A percentile compares a stretch with the other conserved stretches of the same genome.
phyloP scores from a whole-genome alignment of 2,797 vertebrate species.

The Spinus pinus region DNA sequence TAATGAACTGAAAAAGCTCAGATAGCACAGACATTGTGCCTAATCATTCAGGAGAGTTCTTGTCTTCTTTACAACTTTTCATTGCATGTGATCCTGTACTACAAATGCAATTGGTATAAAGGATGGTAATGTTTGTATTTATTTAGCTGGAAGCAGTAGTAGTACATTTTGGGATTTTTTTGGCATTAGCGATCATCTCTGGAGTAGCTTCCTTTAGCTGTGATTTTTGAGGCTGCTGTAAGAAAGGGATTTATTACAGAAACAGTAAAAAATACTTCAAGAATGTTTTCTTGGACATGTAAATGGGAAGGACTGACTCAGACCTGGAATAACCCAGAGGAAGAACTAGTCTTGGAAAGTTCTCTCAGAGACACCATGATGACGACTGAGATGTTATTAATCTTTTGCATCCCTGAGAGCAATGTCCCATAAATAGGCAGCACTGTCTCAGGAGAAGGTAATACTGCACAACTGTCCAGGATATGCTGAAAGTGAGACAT shows the following conservation, averaged over 20 bases:
- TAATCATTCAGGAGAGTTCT: constrained; percentile 18
- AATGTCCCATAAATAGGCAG: background rate
- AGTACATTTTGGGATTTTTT: background rate
- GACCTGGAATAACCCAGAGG: background rate
- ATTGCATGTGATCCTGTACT: background rate
- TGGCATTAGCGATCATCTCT: background rate
- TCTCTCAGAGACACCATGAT: background rate
- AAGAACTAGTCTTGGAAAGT: background rate
- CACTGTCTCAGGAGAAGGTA: background rate
- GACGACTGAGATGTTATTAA: background rate
- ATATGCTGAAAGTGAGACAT: accelerated
- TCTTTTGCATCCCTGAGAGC: background rate
- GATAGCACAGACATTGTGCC: background rate
- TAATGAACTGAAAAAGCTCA: constrained; percentile 63
- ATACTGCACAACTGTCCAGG: background rate
- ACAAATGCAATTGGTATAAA: background rate
- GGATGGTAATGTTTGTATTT: background rate
- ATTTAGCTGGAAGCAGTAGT: background rate
- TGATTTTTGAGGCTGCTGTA: background rate
- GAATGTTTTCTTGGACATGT: constrained; percentile 8
- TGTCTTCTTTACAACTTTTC: background rate
- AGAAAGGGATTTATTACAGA: background rate
- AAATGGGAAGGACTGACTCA: background rate
- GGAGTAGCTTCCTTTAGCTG: background rate
- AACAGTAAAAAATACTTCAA: background rate